Evolutionary conservation across 2,888 invertebrate species (phyloP).

Genomic region (Mythimna loreyi): DNA sequence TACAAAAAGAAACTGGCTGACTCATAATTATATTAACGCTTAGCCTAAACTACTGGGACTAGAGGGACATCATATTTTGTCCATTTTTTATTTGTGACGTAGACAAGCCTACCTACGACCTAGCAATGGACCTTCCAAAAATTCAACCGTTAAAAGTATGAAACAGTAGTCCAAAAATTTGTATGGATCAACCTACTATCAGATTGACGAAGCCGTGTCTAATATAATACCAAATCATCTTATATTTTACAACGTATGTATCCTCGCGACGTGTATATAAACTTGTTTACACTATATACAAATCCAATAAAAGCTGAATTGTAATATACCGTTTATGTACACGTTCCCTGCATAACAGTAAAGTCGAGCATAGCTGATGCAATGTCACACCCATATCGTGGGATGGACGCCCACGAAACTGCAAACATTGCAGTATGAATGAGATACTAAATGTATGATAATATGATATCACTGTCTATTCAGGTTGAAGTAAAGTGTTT

Average conservation of each 20-base stretch:
- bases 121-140: too few species aligned
- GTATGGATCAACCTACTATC: too few species aligned
- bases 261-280: conserved; percentile 28
- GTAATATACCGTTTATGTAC: conserved; percentile 62
- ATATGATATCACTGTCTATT: not conserved
- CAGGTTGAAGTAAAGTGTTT: not conserved
- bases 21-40: too few species aligned
- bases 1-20: too few species aligned
- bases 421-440: conserved; percentile 25
- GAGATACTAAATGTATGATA: conserved; percentile 12
- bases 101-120: too few species aligned
- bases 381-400: conserved; percentile 55
- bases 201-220: too few species aligned
- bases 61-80: too few species aligned
- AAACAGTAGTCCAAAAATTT: too few species aligned
- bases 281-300: conserved; percentile 59
- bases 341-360: conserved; percentile 58
- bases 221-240: not conserved
- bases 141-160: too few species aligned
- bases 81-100: too few species aligned
- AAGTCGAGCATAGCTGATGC: conserved; percentile 74
- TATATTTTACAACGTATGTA: conserved; percentile 1
- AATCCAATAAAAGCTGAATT: conserved; percentile 69
- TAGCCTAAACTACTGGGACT: too few species aligned
- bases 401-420: not conserved